Base-by-base conservation (phyloP, 2,888 invertebrate species). In the Parnassius orleans region DNA sequence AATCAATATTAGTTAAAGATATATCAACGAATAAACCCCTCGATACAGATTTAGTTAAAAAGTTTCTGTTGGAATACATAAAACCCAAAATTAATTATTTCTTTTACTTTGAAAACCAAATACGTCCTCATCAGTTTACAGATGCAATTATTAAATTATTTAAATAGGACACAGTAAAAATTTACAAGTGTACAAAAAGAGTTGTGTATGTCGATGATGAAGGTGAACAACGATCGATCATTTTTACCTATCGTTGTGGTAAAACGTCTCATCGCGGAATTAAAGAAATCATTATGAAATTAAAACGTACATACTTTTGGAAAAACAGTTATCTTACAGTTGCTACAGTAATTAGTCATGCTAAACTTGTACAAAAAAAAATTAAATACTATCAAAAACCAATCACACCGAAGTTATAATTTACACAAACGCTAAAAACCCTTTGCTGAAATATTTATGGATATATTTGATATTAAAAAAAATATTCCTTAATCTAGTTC, bases 281-380 rank as follows among this genome's bases (percentile, higher is more conserved):
- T 41, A 41, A 53, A 41, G 42, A 53, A 53, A 41, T 41, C 1
- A 12, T 53, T 1, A 9, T n/a, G 11, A 10, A 53, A 10, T 9
- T 52, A 3, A 52, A 19, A 52, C 19, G 52, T 24, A 10, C 9
- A 9, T 5, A 19, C 19, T 52, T 10, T 10, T 52, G 52, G 52
- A 15, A 10, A 52, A 52, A 52, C 24, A 52, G 3, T 1, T 1
- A 52, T 24, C 10, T 19, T 33, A 52, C 52, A 10, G 24, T 52
- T 33, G 9, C 52, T 9, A 24, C 15, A 9, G n/a, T 53, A 11
- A 53, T 53, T 12, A 53, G 1, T 11, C 41, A 1, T 53, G 41
- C 12, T 41, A 53, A 15, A 41, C 9, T 11, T 53, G 53, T 42
- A n/a, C n/a, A n/a, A n/a, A 53, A 53, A 41, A 53, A 53, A 53